Percentiles rank a stretch among this genome's conserved stretches.
Evolutionary conservation across 2,888 invertebrate species (phyloP).

Genomic region (Hydriomena furcata): DNA sequence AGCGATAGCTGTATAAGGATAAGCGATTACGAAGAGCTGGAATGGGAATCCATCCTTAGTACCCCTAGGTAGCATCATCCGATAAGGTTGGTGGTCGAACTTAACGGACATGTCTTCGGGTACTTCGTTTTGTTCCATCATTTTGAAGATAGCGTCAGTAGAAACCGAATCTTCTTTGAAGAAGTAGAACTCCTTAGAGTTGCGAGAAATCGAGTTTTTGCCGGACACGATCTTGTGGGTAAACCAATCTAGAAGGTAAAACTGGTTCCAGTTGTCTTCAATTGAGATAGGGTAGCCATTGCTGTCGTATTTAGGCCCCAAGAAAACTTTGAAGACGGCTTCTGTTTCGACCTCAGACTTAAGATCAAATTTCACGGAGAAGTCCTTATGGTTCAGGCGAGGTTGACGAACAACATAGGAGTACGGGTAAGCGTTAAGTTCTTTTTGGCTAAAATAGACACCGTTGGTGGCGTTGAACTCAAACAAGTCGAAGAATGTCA

Average conservation of each 20-base stretch:
- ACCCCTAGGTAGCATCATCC: constrained; percentile 89
- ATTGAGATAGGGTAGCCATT: constrained; percentile 77
- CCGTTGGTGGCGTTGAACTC: constrained; percentile 85
- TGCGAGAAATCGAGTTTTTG: constrained; percentile 85
- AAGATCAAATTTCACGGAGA: constrained; percentile 84
- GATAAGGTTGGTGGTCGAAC: constrained; percentile 85
- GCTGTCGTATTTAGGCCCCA: constrained; percentile 88
- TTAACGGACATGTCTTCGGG: constrained; percentile 78
- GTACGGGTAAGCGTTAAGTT: constrained; percentile 59
- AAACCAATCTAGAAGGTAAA: constrained; percentile 85
- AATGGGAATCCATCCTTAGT: constrained; percentile 86
- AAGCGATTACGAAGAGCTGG: constrained; percentile 85
- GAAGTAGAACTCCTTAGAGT: constrained; percentile 85
- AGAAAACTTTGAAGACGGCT: constrained; percentile 85
- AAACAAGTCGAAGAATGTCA: constrained; percentile 87
- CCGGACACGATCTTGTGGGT: constrained; percentile 84
- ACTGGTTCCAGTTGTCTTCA: constrained; percentile 83
- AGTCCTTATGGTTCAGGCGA: constrained; percentile 88
- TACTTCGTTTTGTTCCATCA: constrained; percentile 79
- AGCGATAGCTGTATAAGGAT: constrained; percentile 74
- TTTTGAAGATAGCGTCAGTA: constrained; percentile 82
- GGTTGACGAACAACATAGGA: constrained; percentile 85
- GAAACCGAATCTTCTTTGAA: constrained; percentile 85
- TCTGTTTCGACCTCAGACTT: constrained; percentile 83
- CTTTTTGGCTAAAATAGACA: constrained; percentile 53